A percentile compares a stretch with the other conserved stretches of the same genome.
phyloP scores from a whole-genome alignment of 1,140 invertebrate species.

The Scaptomyza graminum region DNA sequence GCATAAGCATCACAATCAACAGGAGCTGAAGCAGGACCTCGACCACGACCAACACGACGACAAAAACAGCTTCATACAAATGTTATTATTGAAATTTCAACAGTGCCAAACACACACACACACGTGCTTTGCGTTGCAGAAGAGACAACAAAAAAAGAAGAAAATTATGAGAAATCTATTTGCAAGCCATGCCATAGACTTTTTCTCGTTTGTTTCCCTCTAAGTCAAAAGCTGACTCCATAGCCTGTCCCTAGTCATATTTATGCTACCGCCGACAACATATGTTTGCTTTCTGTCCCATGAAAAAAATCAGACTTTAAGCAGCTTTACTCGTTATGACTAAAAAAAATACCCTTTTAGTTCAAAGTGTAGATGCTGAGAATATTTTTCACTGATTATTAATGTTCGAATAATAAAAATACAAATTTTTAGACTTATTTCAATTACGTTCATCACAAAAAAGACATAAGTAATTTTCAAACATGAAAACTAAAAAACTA shows the following conservation, averaged over 20 bases:
- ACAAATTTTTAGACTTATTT: too few species aligned
- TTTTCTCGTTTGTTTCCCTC: background rate
- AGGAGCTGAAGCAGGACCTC: background rate
- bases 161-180: conserved; percentile 80
- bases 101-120: conserved; percentile 29
- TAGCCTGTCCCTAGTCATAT: conserved; percentile 40
- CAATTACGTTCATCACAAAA: too few species aligned
- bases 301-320: background rate
- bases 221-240: background rate
- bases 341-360: background rate
- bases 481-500: too few species aligned
- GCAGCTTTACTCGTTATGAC: background rate
- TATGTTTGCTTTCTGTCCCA: conserved; percentile 54
- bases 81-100: conserved; percentile 80
- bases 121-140: conserved; percentile 42
- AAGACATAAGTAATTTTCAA: too few species aligned
- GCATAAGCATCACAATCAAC: conserved; percentile 4
- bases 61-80: conserved; percentile 81
- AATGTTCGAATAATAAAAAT: too few species aligned
- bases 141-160: conserved; percentile 44
- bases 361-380: too few species aligned
- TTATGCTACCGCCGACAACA: conserved; percentile 41
- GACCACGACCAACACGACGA: conserved; percentile 26
- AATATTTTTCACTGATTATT: too few species aligned
- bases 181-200: conserved; percentile 40